phyloP scores from a whole-genome alignment of 2,113 vertebrate genomes.

The Halichoerus grypus region DNA sequence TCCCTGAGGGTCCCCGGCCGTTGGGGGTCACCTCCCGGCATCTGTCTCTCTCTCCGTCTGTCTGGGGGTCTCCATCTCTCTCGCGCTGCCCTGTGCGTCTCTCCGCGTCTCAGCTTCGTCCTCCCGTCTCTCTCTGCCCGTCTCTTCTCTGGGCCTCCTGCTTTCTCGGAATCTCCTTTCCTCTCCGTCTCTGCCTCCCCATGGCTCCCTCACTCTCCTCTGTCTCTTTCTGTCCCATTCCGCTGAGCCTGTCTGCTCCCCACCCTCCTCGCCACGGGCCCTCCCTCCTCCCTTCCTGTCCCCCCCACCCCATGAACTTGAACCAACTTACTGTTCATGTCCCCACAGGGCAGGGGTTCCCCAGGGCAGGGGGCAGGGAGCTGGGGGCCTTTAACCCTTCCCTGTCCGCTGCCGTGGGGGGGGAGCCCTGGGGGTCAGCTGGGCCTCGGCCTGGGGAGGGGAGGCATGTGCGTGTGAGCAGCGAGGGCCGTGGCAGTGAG shows the following conservation, averaged over 20 bases:
- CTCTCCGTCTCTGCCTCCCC: background rate
- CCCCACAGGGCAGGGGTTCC: conserved; percentile 73
- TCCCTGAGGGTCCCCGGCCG: background rate
- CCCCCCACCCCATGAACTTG: conserved; percentile 44
- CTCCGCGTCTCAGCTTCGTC: background rate
- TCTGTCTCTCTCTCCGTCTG: no score
- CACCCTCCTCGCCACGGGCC: background rate
- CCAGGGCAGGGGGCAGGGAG: background rate
- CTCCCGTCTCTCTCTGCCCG: background rate
- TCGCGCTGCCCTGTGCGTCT: no score
- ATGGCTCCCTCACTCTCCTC: background rate
- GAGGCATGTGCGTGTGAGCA: conserved; percentile 74
- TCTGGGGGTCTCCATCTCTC: no score
- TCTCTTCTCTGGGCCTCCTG: background rate
- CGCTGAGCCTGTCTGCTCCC: background rate
- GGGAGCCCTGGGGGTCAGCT: conserved; percentile 77
- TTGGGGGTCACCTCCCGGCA: background rate
- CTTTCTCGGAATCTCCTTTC: background rate
- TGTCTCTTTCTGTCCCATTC: background rate
- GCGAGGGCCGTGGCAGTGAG: conserved; percentile 59
- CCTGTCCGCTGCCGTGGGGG: conserved; percentile 70
- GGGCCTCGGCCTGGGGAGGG: conserved; percentile 75
- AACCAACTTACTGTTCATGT: conserved; percentile 83
- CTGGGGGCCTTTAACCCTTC: conserved; percentile 27
- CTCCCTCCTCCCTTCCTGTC: background rate